Percentiles rank a stretch among this genome's conserved stretches.
Evolutionary conservation across 2,113 vertebrate genomes (phyloP).

Genomic region (Microtus ochrogaster): DNA sequence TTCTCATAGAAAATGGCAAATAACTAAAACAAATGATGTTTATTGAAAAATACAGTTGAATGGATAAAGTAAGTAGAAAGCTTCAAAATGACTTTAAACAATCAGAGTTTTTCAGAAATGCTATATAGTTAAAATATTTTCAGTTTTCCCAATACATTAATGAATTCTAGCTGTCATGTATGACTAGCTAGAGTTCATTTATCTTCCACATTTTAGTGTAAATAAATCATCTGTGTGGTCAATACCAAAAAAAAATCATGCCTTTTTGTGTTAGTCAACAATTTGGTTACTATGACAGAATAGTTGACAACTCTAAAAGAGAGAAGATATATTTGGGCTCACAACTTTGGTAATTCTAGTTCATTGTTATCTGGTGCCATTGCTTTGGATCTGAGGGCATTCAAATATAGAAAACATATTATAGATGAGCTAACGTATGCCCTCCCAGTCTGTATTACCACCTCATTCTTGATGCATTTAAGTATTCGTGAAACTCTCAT

Average conservation of each 20-base stretch:
- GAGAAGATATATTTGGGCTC: not conserved
- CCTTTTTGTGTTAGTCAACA: not conserved
- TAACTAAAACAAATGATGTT: not conserved
- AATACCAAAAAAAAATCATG: not conserved
- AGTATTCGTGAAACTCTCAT: not conserved
- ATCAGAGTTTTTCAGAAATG: not conserved
- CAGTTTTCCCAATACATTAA: not conserved
- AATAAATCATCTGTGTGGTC: not conserved
- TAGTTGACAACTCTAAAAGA: not conserved
- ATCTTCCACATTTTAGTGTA: not conserved
- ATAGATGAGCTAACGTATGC: not conserved
- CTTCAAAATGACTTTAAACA: not conserved
- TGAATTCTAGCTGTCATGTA: conserved; percentile 22
- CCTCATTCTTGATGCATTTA: not conserved
- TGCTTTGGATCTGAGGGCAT: not conserved
- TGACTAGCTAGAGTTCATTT: not conserved
- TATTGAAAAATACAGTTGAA: not conserved
- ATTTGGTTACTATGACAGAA: not conserved
- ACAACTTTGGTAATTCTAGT: not conserved
- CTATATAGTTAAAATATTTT: not conserved
- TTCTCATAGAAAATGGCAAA: conserved; percentile 30
- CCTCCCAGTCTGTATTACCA: not conserved
- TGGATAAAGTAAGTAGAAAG: not conserved
- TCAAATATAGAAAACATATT: not conserved
- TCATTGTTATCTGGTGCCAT: not conserved